Percentiles rank a stretch among this genome's conserved stretches.
Evolutionary conservation across 35 echinoderm and acorn worm genomes (phyloP).

Genomic region (Apostichopus parvimensis): DNA sequence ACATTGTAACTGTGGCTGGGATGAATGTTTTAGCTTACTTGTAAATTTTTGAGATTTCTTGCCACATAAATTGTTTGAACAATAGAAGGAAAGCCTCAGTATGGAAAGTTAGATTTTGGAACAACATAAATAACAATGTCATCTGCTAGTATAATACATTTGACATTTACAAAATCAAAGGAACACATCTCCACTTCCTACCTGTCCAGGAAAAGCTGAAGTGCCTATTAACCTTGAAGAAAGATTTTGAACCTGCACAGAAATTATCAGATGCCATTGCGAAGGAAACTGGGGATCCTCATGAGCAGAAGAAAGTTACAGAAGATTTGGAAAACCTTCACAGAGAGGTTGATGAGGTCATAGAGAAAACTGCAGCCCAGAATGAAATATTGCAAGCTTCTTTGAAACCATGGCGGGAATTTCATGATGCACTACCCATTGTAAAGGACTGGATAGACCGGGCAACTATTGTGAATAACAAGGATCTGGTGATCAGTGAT

Average conservation of each 20-base stretch:
- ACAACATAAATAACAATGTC: too few species aligned
- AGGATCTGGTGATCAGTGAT: conserved; percentile 46
- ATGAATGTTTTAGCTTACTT: too few species aligned
- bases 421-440: conserved; percentile 60
- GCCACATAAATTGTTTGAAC: too few species aligned
- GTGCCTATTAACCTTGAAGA: conserved; percentile 31
- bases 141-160: too few species aligned
- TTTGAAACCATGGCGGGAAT: conserved; percentile 69
- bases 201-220: neutral
- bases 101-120: too few species aligned
- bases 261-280: conserved; percentile 62
- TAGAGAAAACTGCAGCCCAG: conserved; percentile 34
- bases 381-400: conserved; percentile 63
- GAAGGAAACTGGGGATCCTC: conserved; percentile 62
- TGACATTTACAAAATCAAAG: too few species aligned
- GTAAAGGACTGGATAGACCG: conserved; percentile 71
- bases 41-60: too few species aligned
- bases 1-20: too few species aligned
- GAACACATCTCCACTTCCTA: too few species aligned
- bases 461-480: conserved; percentile 33
- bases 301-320: conserved; percentile 55
- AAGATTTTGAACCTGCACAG: conserved; percentile 54
- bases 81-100: too few species aligned
- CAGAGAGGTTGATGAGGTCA: conserved; percentile 52
- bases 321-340: conserved; percentile 53